Percentiles rank a stretch among this genome's conserved stretches.
These are phyloP conservation scores for Discoglossus pictus DNA, from an alignment of 2,797 vertebrate genomes.

Conservation along the genomic window DNA sequence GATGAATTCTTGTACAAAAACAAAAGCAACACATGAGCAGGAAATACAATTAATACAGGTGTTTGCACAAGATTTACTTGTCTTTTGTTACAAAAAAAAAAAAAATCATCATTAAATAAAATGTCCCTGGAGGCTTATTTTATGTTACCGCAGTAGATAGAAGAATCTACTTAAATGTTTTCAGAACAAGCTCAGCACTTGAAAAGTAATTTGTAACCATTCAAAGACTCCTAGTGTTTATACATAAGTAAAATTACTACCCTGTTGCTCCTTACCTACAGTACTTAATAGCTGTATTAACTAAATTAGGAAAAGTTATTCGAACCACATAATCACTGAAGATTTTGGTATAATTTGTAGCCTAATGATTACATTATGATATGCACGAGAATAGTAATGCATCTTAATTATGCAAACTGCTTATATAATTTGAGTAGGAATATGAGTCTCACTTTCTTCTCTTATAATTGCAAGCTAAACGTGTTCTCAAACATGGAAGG, in stretches of 20 bases:
- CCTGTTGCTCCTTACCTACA: slow-evolving; percentile 45
- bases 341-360: slow-evolving; percentile 49
- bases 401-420: slow-evolving; percentile 45
- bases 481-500: slow-evolving; percentile 22
- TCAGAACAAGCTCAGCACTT: slow-evolving; percentile 56
- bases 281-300: slow-evolving; percentile 46
- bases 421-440: slow-evolving; percentile 46
- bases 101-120: slow-evolving; percentile 60
- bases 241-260: slow-evolving; percentile 55
- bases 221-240: slow-evolving; percentile 45
- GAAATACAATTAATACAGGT: slow-evolving; percentile 81
- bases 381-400: slow-evolving; percentile 44
- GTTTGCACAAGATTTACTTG: slow-evolving; percentile 69
- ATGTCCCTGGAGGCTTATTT: slow-evolving; percentile 62
- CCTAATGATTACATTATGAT: slow-evolving; percentile 52
- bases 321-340: slow-evolving; percentile 49
- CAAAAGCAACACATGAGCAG: slow-evolving; percentile 72
- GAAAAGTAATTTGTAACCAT: slow-evolving; percentile 50
- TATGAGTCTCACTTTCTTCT: slow-evolving; percentile 9
- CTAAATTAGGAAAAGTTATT: slow-evolving; percentile 47
- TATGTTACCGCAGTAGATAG: slow-evolving; percentile 59
- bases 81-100: slow-evolving; percentile 58
- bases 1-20: slow-evolving; percentile 74
- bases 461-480: slow-evolving; percentile 40
- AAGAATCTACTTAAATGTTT: slow-evolving; percentile 64